phyloP scores from a whole-genome alignment of 92 coral and sea anemone genomes.

The Ricordea florida region DNA sequence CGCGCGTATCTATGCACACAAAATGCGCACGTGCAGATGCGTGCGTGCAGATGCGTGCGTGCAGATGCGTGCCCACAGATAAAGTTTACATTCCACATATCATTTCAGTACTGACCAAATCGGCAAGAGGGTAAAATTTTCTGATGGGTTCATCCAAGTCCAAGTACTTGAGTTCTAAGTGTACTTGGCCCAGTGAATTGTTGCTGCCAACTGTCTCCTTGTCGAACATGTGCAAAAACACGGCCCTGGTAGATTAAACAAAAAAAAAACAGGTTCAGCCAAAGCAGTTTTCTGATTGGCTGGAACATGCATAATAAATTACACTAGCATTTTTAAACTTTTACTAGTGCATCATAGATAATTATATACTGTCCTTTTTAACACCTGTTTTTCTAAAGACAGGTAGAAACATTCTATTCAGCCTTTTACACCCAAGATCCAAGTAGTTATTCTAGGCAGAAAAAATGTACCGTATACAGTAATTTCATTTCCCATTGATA shows the following conservation, averaged over 20 bases:
- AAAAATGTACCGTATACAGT: neutral
- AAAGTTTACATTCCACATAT: neutral
- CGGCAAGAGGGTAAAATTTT: constrained; percentile 77
- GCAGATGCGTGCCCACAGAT: too few relatives aligned
- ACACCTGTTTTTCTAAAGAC: too few relatives aligned
- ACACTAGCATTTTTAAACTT: too few relatives aligned
- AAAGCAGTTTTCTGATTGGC: neutral
- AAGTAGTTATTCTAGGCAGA: neutral
- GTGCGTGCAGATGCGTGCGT: too few relatives aligned
- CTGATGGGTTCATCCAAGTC: constrained; percentile 71
- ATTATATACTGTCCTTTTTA: too few relatives aligned
- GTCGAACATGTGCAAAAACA: constrained; percentile 83
- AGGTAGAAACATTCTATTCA: too few relatives aligned
- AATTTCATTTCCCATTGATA: too few relatives aligned
- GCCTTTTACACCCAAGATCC: too few relatives aligned
- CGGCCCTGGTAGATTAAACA: constrained; percentile 48
- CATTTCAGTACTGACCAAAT: constrained; percentile 67
- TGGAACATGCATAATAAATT: too few relatives aligned
- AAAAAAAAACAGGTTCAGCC: neutral
- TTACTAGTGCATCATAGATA: too few relatives aligned
- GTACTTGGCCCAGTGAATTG: constrained; percentile 81
- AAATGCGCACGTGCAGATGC: too few relatives aligned
- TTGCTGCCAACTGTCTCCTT: constrained; percentile 67
- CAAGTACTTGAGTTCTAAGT: constrained; percentile 67
- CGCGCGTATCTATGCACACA: too few relatives aligned